Percentiles rank a stretch among this genome's conserved stretches.
Evolutionary conservation across 30 jellyfish, hydroid and myxozoan genomes (phyloP).

Genomic region (Euphysa ruthae): DNA sequence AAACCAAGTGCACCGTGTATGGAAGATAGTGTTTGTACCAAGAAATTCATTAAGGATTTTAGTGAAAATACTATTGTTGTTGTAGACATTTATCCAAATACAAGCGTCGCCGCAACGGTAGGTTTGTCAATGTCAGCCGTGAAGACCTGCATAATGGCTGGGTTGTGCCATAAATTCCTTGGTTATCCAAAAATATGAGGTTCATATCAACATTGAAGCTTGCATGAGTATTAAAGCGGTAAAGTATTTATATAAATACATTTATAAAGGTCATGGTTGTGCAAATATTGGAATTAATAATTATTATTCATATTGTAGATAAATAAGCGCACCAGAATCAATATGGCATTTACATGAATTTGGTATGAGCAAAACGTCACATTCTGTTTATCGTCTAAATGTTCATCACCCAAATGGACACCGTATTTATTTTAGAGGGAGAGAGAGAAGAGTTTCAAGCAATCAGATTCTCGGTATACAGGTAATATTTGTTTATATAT

Average conservation of each 20-base stretch:
- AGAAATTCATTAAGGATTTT: slow-evolving; percentile 15
- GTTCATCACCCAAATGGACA: slow-evolving; percentile 48
- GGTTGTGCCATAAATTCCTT: slow-evolving; percentile 58
- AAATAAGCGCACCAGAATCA: slow-evolving; percentile 53
- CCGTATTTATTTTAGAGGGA: slow-evolving; percentile 30
- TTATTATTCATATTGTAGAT: slow-evolving; percentile 22
- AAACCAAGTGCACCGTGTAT: slow-evolving; percentile 50
- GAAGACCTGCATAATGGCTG: slow-evolving; percentile 29
- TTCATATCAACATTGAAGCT: slow-evolving; percentile 49
- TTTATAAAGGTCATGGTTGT: slow-evolving; percentile 48
- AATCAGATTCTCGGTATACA: too few relatives aligned
- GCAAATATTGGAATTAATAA: slow-evolving; percentile 44
- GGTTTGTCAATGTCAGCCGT: neutral
- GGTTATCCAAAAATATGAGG: slow-evolving; percentile 21
- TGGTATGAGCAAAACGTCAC: slow-evolving; percentile 20
- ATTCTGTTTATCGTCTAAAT: slow-evolving; percentile 35
- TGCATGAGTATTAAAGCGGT: slow-evolving; percentile 29
- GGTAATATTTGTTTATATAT: too few relatives aligned
- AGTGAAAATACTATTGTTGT: slow-evolving; percentile 6
- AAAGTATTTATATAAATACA: slow-evolving; percentile 41
- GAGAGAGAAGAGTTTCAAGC: too few relatives aligned
- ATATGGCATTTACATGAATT: slow-evolving; percentile 31
- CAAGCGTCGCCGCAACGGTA: slow-evolving; percentile 35
- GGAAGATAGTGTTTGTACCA: slow-evolving; percentile 55
- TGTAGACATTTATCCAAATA: slow-evolving; percentile 65